These are phyloP conservation scores for Sialis lutaria DNA, from an alignment of 2,888 invertebrate species.

Conservation along the genomic window DNA sequence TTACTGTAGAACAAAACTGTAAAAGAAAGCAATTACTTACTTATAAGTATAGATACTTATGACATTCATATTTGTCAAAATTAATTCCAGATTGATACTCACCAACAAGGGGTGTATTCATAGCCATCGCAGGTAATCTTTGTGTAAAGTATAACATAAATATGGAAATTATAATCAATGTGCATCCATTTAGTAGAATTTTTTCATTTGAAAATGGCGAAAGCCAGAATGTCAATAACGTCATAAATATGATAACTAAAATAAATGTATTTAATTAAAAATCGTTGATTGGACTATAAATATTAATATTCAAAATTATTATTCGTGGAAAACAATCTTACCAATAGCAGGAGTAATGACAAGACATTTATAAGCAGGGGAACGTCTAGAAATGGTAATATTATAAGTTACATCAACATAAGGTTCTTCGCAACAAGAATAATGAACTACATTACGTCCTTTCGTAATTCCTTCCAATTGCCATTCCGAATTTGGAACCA, in stretches of 20 bases:
- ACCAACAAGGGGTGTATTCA: slow-evolving; percentile 38
- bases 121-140: slow-evolving; percentile 34
- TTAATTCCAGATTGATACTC: slow-evolving; percentile 11
- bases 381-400: slow-evolving; percentile 32
- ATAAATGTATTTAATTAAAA: slow-evolving; percentile 7
- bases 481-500: slow-evolving; percentile 29
- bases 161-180: slow-evolving; percentile 37
- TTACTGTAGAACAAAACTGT: slow-evolving; percentile 38
- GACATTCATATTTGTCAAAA: not conserved
- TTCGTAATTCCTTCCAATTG: slow-evolving; percentile 25
- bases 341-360: slow-evolving; percentile 43
- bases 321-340: no score
- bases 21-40: slow-evolving; percentile 12
- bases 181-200: slow-evolving; percentile 37
- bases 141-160: slow-evolving; percentile 45
- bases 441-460: slow-evolving; percentile 23
- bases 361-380: slow-evolving; percentile 39
- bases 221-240: slow-evolving; percentile 42
- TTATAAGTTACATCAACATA: slow-evolving; percentile 33
- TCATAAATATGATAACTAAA: slow-evolving; percentile 39
- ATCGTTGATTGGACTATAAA: not conserved
- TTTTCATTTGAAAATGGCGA: slow-evolving; percentile 50
- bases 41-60: not conserved
- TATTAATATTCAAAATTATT: no score
- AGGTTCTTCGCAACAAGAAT: slow-evolving; percentile 35